Base-by-base conservation (phyloP, 2,888 invertebrate species). In the Eremobia ochroleuca region DNA sequence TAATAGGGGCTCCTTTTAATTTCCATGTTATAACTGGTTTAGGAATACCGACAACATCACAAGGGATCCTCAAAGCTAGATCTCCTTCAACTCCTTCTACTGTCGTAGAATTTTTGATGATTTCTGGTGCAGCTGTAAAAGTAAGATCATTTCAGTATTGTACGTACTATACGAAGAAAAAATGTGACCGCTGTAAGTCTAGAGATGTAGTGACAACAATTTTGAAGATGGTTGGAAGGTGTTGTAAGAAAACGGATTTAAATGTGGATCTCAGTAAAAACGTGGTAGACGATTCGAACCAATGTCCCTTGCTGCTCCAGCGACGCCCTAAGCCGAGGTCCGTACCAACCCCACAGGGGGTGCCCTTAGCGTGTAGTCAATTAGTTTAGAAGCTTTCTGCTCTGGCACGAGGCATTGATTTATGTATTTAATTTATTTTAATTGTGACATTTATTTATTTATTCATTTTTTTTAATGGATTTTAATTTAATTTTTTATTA, bases 11-110 rank as follows among this genome's bases (percentile, higher is more conserved):
- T 31, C 67, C 79, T 13, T 77, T 74, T 2, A 71, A 25, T 64
- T 78, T 85, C 88, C 88, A 88, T 25, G 71, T 69, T 11, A 87
- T 43, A 40, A 55, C 65, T 58, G 88, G 85, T 73, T 74, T 49
- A 1, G 88, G 88, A 13, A 69, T 58, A 52, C 85, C 86, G 6
- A 37, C 9, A 18, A 73, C 79, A 28, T 77, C 68, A 67, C 88
- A 88, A 34, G 87, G 85, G 2, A 88, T 80, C 43, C 78, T 75
- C 46, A 88, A 55, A 55, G 81, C 85, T 34, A 80, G 15, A 46
- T 88, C 88, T 37, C 82, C 87, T 80, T 74, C 68, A 4, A 88
- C 34, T 11, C 81, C 85, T 65, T 83, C 61, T 1, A 76, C 65
- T 55, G 25, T 52, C n/a, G 65, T 37, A 18, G 61, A 5, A 2